These are phyloP conservation scores for Entomobrya multifasciata DNA, from an alignment of 2,888 invertebrate species.

Conservation along the genomic window DNA sequence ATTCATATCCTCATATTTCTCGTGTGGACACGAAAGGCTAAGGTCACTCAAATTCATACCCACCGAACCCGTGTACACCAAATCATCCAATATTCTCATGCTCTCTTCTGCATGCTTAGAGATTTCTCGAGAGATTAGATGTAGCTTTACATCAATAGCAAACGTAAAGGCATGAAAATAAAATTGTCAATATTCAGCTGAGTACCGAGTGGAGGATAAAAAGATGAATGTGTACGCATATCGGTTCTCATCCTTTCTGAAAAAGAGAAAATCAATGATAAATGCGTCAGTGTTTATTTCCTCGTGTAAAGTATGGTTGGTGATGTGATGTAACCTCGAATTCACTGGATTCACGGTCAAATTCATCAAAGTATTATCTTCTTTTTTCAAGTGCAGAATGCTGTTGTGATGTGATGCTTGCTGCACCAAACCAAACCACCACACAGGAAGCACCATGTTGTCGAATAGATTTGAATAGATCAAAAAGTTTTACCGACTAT, in stretches of 20 bases:
- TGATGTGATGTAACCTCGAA: slow-evolving; percentile 9
- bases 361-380: slow-evolving; percentile 49
- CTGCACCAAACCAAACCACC: not conserved
- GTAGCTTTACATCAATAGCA: not conserved
- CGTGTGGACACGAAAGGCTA: slow-evolving; percentile 37
- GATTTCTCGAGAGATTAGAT: slow-evolving; percentile 34
- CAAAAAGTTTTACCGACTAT: not conserved
- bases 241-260: not conserved
- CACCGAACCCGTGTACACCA: too few species aligned
- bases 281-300: not conserved
- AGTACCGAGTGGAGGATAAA: not conserved
- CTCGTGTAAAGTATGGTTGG: not conserved
- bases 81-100: not conserved
- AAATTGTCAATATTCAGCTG: not conserved
- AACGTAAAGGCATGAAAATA: not conserved
- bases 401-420: not conserved
- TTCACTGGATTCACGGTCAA: slow-evolving; percentile 48
- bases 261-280: slow-evolving; percentile 38
- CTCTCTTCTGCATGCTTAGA: not conserved
- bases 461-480: slow-evolving; percentile 41
- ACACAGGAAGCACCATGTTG: slow-evolving; percentile 26
- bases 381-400: slow-evolving; percentile 31
- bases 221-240: slow-evolving; percentile 1
- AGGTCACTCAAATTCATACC: slow-evolving; percentile 6
- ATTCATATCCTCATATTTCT: slow-evolving; percentile 50